phyloP scores from a whole-genome alignment of 2,113 vertebrate species.

The Pandion haliaetus region DNA sequence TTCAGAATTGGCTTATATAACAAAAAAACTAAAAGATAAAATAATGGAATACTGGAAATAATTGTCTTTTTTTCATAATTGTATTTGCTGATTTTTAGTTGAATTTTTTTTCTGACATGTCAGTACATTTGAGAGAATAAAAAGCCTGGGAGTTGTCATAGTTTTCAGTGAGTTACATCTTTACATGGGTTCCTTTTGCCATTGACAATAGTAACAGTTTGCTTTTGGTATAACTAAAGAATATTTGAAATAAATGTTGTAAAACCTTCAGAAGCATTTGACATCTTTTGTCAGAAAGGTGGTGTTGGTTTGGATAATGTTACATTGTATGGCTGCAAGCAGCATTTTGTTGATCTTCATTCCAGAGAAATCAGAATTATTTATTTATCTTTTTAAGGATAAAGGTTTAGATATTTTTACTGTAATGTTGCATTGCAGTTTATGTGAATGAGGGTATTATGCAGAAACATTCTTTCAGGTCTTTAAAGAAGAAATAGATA shows the following conservation, averaged over 20 bases:
- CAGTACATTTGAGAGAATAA: neutral
- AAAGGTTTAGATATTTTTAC: slow-evolving; percentile 5
- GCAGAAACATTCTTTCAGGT: slow-evolving; percentile 27
- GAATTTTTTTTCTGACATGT: neutral
- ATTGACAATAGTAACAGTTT: neutral
- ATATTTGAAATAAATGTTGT: slow-evolving; percentile 4
- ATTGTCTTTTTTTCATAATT: neutral
- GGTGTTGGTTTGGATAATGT: neutral
- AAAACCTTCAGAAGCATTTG: neutral
- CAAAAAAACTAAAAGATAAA: neutral
- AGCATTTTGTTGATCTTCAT: slow-evolving; percentile 36
- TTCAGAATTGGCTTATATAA: neutral
- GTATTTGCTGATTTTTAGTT: neutral
- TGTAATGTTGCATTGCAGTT: slow-evolving; percentile 30
- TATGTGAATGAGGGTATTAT: slow-evolving; percentile 34
- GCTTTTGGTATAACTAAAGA: neutral
- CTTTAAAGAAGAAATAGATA: slow-evolving; percentile 25
- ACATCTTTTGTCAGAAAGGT: neutral
- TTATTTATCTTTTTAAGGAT: neutral
- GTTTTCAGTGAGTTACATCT: neutral
- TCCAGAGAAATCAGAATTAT: too few relatives aligned
- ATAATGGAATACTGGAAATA: neutral
- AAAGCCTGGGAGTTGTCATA: neutral
- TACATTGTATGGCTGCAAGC: neutral
- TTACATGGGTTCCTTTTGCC: neutral